Conservation (phyloP, 2,797 vertebrate species). For the Sphenopsis melanotis region DNA sequence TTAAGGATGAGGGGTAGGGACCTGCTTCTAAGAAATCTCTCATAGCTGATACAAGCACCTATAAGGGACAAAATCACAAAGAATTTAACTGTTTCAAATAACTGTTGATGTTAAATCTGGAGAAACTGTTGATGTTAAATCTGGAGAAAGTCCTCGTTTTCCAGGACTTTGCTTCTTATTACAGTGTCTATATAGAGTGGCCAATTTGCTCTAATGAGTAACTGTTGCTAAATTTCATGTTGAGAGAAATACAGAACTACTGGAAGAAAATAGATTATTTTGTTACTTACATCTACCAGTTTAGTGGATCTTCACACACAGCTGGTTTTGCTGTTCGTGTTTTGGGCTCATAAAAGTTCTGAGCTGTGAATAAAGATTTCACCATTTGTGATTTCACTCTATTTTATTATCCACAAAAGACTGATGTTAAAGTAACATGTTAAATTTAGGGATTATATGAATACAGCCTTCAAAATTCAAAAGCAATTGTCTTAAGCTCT, state of each 20-base stretch:
- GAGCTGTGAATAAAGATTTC: background rate
- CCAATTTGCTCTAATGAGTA: background rate
- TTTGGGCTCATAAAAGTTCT: background rate
- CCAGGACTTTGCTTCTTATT: background rate
- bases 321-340: background rate
- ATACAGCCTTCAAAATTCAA: background rate
- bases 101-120: background rate
- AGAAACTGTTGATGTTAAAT: background rate
- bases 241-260: background rate
- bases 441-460: background rate
- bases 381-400: background rate
- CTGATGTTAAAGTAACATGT: background rate
- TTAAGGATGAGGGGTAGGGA: background rate
- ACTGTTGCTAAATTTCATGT: background rate
- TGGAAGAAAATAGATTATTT: background rate
- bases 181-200: background rate
- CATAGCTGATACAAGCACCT: background rate
- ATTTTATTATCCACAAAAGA: background rate
- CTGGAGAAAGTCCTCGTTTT: background rate
- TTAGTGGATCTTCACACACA: background rate
- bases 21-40: background rate
- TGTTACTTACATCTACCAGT: background rate
- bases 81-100: background rate
- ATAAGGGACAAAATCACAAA: background rate
- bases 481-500: background rate